Base-by-base conservation (phyloP, 2,797 vertebrate genomes). In the Muraenolepis orangiensis region DNA sequence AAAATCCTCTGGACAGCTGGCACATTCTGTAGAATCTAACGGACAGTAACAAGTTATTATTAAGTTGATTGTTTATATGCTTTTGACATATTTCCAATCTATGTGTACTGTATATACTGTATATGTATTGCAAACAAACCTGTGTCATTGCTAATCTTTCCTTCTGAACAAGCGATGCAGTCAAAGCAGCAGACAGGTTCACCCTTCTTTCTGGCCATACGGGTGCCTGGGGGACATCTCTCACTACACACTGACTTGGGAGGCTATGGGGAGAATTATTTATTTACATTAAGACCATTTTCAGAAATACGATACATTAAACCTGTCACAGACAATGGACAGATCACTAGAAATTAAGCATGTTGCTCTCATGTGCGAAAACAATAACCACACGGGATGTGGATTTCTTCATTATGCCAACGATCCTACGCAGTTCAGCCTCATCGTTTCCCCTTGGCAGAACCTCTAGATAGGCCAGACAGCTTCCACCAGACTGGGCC, bases 141-240 rank as follows among this genome's bases (percentile, higher is more conserved):
- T 51, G 42, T 51, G 16, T 51, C 4, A 6, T 92, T 94, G 76
- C 90, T 92, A 72, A 93, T 86, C 46, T 89, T 89, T 74, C 94
- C 92, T 2, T 88, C 82, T n/a, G 90, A 90, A 72, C 93, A 94
- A 20, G 70, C 81, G 0, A 92, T 71, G 40, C 93, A 94, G 71
- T 93, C 90, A 46, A 93, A 93, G 79, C 93, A 95, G 74, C 93
- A 94, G 3, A 29, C 66, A 6, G 92, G 88, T 4, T 88, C 30
- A 1, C 89, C 91, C 12, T 89, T 90, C 72, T 31, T 84, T 30
- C 78, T 76, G 36, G 88, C 87, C 78, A 85, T 87, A 10, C 91
- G 91, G 67, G 87, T 91, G 0, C 93, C 94, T 29, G 88, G 86
- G 36, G 66, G 81, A 78, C 93, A 95, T 73, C 81, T 89, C 71